A percentile compares a stretch with the other conserved stretches of the same genome.
Conservation (phyloP, 2,113 vertebrate genomes). For the Petromus typicus region DNA sequence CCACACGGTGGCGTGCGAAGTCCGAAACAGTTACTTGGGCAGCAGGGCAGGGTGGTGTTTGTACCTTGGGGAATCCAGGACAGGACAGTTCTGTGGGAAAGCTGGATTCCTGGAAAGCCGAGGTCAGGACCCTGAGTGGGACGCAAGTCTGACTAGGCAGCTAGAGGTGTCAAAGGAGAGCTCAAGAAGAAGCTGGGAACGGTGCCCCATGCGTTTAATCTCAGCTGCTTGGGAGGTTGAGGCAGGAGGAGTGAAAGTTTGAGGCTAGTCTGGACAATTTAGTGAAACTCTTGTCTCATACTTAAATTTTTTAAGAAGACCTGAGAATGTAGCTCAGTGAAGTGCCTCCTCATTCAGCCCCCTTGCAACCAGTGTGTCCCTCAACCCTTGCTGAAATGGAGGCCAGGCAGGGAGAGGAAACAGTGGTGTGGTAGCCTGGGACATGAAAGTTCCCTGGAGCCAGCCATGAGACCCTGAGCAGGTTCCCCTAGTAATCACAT, state of each 20-base stretch:
- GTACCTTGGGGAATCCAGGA: background rate
- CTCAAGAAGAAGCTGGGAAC: background rate
- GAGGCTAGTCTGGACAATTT: background rate
- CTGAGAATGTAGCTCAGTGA: background rate
- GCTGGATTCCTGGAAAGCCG: background rate
- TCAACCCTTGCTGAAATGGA: background rate
- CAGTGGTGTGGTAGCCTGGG: background rate
- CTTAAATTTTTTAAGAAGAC: background rate
- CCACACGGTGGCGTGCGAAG: conserved; percentile 55
- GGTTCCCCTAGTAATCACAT: no score
- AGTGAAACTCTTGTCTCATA: background rate
- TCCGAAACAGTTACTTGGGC: background rate
- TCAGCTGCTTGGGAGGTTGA: background rate
- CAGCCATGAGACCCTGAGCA: background rate
- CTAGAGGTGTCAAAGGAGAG: background rate
- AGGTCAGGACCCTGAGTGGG: background rate
- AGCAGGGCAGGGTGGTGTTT: background rate
- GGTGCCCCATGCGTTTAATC: background rate
- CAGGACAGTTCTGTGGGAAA: background rate
- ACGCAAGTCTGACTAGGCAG: background rate
- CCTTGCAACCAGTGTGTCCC: background rate
- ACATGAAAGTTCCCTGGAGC: no score
- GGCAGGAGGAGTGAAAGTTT: background rate
- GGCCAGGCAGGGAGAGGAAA: no score
- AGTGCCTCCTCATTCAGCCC: background rate